Base-by-base conservation (phyloP, 1,140 invertebrate genomes). In the Lepidurus apus region DNA sequence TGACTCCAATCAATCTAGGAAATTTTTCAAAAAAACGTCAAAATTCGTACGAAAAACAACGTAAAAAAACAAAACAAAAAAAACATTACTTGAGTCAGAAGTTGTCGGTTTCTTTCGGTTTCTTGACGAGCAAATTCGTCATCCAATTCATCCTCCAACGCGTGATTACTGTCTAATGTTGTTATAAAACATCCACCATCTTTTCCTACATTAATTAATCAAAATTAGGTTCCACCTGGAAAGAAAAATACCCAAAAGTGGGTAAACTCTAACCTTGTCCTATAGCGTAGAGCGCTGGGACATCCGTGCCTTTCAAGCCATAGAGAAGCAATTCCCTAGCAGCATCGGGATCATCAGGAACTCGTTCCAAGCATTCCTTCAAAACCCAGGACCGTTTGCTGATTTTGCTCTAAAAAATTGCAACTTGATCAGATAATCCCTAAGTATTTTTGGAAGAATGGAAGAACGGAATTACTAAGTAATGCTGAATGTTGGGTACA, bases 301-400 rank as follows among this genome's bases (percentile, higher is more conserved):
- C 84, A 82, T 91, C 89, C 75, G 92, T 91, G 42, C 90, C 88
- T 80, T 87, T 85, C 7, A 95, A 85, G 6, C 93, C 93, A 85
- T 92, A 94, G 80, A 91, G 86, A 11, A 95, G 85, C 43, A 95
- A 85, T 83, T 93, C 91, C 82, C 87, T 86, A 45, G 92, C 91
- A 73, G 92, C 91, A 81, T 90, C 88, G 53, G 93, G 87, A 79
- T 89, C 90, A 77, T 92, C 89, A 0, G 93, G 92, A 45, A 94
- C 89, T 81, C 93, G 85, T 81, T 91, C 90, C 79, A 92, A 86
- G 83, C 93, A 95, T 85, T 95, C 93, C 82, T 92, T 91, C 7
- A 95, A 85, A 34, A 93, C 92, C 93, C 93, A 95, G n/a, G 89
- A 89, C 82, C 90, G 88, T 85, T 94, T 93, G 11, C 87, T 89